Evolutionary conservation across 2,797 vertebrate genomes (phyloP).

Genomic region (Holocentrus rufus): DNA sequence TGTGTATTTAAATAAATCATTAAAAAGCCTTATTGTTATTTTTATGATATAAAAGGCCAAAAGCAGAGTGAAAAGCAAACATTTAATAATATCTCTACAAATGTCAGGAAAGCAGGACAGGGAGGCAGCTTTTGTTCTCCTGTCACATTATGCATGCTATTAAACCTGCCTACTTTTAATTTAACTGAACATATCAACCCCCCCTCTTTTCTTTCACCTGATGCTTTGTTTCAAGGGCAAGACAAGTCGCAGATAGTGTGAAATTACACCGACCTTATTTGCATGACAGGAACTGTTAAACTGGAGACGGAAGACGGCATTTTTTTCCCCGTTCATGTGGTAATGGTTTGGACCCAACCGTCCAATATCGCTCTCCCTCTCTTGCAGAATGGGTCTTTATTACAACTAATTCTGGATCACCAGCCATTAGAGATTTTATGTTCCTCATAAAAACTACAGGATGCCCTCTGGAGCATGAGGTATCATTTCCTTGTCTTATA

Average conservation of each 20-base stretch:
- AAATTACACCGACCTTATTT: conserved; percentile 51
- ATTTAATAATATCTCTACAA: background rate
- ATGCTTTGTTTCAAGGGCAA: conserved; percentile 54
- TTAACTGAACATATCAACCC: conserved; percentile 30
- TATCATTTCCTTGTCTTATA: conserved; percentile 63
- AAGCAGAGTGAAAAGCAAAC: conserved; percentile 16
- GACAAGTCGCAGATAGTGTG: conserved; percentile 48
- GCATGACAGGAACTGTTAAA: conserved; percentile 43
- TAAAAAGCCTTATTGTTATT: too few species aligned
- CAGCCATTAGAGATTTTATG: conserved; percentile 71
- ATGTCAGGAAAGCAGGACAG: background rate
- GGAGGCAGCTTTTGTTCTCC: conserved; percentile 1
- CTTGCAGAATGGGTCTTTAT: conserved; percentile 44
- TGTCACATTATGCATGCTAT: background rate
- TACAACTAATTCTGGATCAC: conserved; percentile 58
- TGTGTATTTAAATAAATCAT: too few species aligned
- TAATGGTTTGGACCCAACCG: background rate
- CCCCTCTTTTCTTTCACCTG: conserved; percentile 55
- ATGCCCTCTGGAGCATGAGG: conserved; percentile 51
- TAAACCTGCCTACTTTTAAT: background rate
- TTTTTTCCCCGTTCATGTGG: background rate
- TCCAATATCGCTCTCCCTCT: background rate
- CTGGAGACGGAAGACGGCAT: conserved; percentile 8
- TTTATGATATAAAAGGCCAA: background rate
- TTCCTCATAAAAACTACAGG: conserved; percentile 62